Evolutionary conservation across 1,140 invertebrate species (phyloP), one percentile per base, ranked within the genome.

Genomic region (Lepidurus packardi): DNA sequence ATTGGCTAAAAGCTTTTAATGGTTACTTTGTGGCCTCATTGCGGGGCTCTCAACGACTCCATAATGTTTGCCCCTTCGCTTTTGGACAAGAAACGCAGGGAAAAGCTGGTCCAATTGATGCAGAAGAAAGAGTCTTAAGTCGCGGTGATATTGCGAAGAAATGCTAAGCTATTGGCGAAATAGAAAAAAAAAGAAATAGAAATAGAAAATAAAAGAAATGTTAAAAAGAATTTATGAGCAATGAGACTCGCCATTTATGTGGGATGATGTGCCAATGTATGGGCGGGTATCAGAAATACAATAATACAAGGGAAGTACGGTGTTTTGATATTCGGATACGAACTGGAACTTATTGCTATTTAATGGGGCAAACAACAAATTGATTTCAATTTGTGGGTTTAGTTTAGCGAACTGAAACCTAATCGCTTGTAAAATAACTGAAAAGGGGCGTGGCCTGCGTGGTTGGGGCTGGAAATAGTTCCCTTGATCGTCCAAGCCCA

Each of bases 191-290:
- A 34, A 34, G 3, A 34, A 34, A 34, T 34, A n/a, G n/a, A n/a
- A n/a, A n/a, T n/a, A n/a, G 34, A 4, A 34, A 34, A 4, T 34
- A 3, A 34, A 34, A 34, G 3, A 34, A 34, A 34, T 34, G 34
- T 34, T 34, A 34, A 2, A 34, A 34, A n/a, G n/a, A 34, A 34
- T 34, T 4, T 34, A 34, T 34, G 34, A 75, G 74, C 74, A 75
- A 75, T 21, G 41, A 13, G 44, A 75, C 74, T 75, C 41, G n/a
- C 74, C 74, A 74, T 74, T 74, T 34, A 74, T 74, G 41, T 74
- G 74, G 74, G 34, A 74, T 21, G 42, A 75, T 41, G 41, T 74
- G 74, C 34, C 34, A 34, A 34, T 41, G 74, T 34, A 34, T 34
- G 3, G 3, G 2, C 34, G 34, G 34, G 4, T 34, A 3, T 34